Percentiles rank a stretch among this genome's conserved stretches.
Conservation (phyloP, 1,140 invertebrate species). For the Penaeus vannamei region DNA sequence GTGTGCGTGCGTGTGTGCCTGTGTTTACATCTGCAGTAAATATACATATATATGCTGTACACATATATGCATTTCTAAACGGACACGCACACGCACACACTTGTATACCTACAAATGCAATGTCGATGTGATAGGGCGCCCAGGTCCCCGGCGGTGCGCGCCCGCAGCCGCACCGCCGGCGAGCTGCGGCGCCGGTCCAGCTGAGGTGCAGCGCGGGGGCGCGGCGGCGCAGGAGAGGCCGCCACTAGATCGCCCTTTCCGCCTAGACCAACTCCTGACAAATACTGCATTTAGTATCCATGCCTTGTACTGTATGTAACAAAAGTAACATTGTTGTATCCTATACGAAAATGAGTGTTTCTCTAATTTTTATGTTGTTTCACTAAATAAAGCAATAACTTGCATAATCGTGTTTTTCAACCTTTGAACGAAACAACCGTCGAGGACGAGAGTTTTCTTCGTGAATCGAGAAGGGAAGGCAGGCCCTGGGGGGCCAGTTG, state of each 20-base stretch:
- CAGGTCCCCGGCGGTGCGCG: no score
- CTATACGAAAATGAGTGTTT: slow-evolving; percentile 61
- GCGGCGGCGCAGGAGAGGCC: background rate
- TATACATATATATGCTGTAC: no score
- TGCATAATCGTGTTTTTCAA: slow-evolving; percentile 21
- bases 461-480: no score
- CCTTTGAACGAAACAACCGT: background rate
- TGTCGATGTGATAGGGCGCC: no score
- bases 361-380: slow-evolving; percentile 66
- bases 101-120: no score
- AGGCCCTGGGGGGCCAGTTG: no score
- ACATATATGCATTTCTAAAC: no score
- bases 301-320: slow-evolving; percentile 60
- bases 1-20: no score
- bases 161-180: no score
- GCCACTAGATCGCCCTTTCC: background rate
- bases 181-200: background rate
- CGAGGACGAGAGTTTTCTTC: no score
- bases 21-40: no score
- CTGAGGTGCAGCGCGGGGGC: background rate
- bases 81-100: no score
- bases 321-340: slow-evolving; percentile 60
- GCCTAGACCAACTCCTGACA: slow-evolving; percentile 28
- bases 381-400: slow-evolving; percentile 65
- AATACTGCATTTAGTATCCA: slow-evolving; percentile 48